A percentile compares a stretch with the other conserved stretches of the same genome.
Conservation (phyloP, 2,888 invertebrate species). For the Stenodera caucasica region DNA sequence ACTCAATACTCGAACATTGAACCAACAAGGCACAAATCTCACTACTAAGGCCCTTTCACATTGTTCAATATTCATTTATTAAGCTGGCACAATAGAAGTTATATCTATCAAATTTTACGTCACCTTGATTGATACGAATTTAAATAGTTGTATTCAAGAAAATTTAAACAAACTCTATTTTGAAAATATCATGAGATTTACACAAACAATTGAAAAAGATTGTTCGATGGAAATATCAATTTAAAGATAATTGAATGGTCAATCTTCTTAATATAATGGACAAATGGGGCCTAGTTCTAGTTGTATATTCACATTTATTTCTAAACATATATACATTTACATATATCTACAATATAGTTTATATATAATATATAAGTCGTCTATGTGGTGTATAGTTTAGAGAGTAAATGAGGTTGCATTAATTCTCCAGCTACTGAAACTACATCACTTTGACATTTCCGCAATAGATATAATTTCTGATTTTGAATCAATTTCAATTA, state of each 20-base stretch:
- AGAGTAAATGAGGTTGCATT: slow-evolving; percentile 19
- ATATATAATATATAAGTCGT: not conserved
- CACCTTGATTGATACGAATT: no score
- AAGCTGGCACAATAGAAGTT: no score
- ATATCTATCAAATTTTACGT: no score
- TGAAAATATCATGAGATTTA: not conserved
- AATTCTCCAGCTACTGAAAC: slow-evolving; percentile 19
- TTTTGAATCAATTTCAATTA: slow-evolving; percentile 14
- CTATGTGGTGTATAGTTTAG: not conserved
- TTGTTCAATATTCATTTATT: no score
- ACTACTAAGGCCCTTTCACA: no score
- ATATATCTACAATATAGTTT: not conserved
- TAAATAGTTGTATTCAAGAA: no score
- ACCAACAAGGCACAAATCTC: no score
- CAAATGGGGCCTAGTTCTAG: not conserved
- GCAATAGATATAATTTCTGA: slow-evolving; percentile 17
- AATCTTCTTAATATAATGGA: not conserved
- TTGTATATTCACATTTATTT: not conserved
- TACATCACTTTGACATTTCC: slow-evolving; percentile 26
- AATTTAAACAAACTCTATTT: no score
- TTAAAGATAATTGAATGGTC: not conserved
- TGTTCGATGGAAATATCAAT: not conserved
- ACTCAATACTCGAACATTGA: no score
- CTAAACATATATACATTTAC: not conserved
- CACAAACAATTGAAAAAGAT: not conserved